Evolutionary conservation across 2,888 invertebrate genomes (phyloP), one percentile per base, ranked within the genome.

Genomic region (Epistrophe grossulariae): DNA sequence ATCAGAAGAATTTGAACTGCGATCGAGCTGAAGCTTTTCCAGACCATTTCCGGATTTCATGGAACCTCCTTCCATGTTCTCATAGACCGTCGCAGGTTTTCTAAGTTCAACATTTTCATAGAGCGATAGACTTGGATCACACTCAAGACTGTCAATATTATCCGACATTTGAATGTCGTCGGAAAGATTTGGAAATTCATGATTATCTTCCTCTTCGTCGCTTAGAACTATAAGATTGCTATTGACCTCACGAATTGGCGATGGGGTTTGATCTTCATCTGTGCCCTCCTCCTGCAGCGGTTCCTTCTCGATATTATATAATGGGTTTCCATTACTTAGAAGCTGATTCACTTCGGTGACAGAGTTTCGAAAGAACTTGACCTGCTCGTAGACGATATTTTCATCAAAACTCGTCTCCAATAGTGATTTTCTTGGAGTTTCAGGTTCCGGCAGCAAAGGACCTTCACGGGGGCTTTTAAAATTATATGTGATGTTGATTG

Each of bases 341-440:
- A 95, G 89, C 28, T 94, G 95, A 90, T 97, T 97, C 0, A 96
- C 96, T 92, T 96, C 96, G 59, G 96, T 95, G 52, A 96, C 95
- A 28, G 96, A 96, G 89, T 95, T 94, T 52, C 95, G 94, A 89
- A 96, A 96, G 90, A 96, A 95, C 89, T 96, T 96, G 0, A 97
- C 96, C 94, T 96, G 95, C 89, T 96, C 96, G 90, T 97, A 97
- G 0, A 96, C 95, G 64, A 91, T 92, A 57, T 92, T 90, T 88
- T 93, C 93, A 88, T 95, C 94, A 88, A 95, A 94, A 9, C 95
- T 94, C 0, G 95, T 94, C 91, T 95, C 95, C 83, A 95, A 89
- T 45, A 94, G 92, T 0, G 94, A 89, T 31, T 91, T 90, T 13
- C 88, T 83, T 88, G 89, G 55, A 66, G 88, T 70, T 50, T 83